Evolutionary conservation across 1,140 invertebrate genomes (phyloP).

Genomic region (Dufourea novaeangliae): DNA sequence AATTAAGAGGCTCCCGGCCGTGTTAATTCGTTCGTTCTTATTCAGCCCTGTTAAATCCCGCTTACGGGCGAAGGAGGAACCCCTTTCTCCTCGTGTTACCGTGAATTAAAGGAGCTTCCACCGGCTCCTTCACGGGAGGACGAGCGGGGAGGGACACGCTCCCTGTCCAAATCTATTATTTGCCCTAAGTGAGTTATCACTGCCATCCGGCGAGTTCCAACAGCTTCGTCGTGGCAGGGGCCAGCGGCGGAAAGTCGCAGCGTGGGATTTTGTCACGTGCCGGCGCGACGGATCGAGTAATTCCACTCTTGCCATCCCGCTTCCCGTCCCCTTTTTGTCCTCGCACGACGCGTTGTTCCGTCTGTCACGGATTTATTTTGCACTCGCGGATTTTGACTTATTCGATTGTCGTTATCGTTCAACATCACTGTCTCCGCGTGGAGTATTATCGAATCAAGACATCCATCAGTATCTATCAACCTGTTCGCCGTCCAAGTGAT

Average conservation of each 20-base stretch:
- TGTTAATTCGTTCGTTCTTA: slow-evolving; percentile 62
- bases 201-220: slow-evolving; percentile 28
- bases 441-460: too few species aligned
- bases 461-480: not conserved
- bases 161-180: slow-evolving; percentile 55
- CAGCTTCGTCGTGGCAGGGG: not conserved
- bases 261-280: slow-evolving; percentile 19
- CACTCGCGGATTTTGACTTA: slow-evolving; percentile 1
- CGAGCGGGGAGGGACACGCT: not conserved
- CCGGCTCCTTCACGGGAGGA: slow-evolving; percentile 5
- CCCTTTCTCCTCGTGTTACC: slow-evolving; percentile 20
- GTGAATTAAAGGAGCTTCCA: slow-evolving; percentile 55
- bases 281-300: not conserved
- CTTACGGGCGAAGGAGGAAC: slow-evolving; percentile 16
- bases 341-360: not conserved
- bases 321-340: not conserved
- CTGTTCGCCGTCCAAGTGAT: not conserved
- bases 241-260: slow-evolving; percentile 1
- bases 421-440: not conserved
- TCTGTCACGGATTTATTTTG: slow-evolving; percentile 5
- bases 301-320: not conserved
- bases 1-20: slow-evolving; percentile 53
- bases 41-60: slow-evolving; percentile 56
- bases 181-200: slow-evolving; percentile 57
- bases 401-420: not conserved